Percentiles rank a stretch among this genome's conserved stretches.
phyloP scores from a whole-genome alignment of 2,797 vertebrate genomes.

The Catostomus latipinnis region DNA sequence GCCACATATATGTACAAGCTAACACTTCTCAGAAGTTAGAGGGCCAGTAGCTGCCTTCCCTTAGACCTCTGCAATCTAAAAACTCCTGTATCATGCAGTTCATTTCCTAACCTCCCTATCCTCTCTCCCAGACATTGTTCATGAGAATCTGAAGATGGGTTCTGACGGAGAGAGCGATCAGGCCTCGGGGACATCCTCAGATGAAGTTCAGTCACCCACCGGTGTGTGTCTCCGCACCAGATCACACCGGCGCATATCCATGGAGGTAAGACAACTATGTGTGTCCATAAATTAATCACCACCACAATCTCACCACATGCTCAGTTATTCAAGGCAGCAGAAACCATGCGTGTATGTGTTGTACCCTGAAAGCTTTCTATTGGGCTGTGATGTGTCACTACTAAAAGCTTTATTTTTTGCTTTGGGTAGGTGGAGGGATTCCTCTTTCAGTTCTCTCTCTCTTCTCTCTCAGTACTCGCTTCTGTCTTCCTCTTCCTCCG shows the following conservation, averaged over 20 bases:
- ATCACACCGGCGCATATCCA: constrained; percentile 94
- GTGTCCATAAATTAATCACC: constrained; percentile 9
- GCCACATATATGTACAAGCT: no score
- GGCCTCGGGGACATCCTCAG: constrained; percentile 97
- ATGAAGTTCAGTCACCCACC: constrained; percentile 97
- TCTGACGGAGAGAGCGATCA: constrained; percentile 98
- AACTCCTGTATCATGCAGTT: neutral
- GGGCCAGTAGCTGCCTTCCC: no score
- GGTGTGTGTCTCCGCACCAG: constrained; percentile 94
- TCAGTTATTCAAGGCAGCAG: constrained; percentile 3
- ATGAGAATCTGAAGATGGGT: constrained; percentile 99
- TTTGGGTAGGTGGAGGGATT: constrained; percentile 47
- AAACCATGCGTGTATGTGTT: neutral
- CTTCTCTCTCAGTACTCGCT: neutral
- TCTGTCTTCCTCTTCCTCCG: neutral
- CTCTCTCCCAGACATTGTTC: constrained; percentile 88
- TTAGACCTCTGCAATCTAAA: no score
- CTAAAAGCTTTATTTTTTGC: constrained; percentile 47
- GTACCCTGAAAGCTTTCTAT: constrained; percentile 42
- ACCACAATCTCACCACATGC: neutral
- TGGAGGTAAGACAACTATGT: constrained; percentile 85
- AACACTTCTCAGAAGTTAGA: no score
- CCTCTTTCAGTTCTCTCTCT: constrained; percentile 13
- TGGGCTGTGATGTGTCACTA: constrained; percentile 25
- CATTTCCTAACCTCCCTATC: neutral